phyloP scores from a whole-genome alignment of 1,140 invertebrate genomes.

The Trypoxylus dichotomus region DNA sequence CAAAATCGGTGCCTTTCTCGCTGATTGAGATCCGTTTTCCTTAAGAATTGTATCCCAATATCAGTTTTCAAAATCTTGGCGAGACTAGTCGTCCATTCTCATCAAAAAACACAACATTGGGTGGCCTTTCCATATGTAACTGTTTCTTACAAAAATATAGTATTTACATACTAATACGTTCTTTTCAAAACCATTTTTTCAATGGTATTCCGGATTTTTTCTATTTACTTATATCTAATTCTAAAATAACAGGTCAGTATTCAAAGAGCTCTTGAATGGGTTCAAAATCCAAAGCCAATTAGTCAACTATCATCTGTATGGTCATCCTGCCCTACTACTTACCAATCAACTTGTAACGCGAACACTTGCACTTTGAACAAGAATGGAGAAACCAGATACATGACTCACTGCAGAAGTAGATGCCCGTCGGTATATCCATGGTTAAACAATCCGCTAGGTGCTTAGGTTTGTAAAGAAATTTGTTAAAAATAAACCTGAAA shows the following conservation, averaged over 20 bases:
- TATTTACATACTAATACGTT: too few relatives aligned
- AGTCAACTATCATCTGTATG: slow-evolving; percentile 49
- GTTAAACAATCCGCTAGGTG: slow-evolving; percentile 36
- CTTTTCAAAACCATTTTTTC: too few relatives aligned
- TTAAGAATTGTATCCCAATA: too few relatives aligned
- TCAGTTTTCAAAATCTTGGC: too few relatives aligned
- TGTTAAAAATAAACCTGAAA: background rate
- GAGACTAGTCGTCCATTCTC: too few relatives aligned
- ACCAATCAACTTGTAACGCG: slow-evolving; percentile 38
- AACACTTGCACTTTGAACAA: slow-evolving; percentile 44
- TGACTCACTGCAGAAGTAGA: slow-evolving; percentile 42
- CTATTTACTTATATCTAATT: background rate
- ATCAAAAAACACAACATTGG: too few relatives aligned
- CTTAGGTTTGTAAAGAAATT: background rate
- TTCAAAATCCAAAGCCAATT: slow-evolving; percentile 58
- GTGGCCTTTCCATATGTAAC: too few relatives aligned
- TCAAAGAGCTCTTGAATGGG: slow-evolving; percentile 61
- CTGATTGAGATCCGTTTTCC: too few relatives aligned
- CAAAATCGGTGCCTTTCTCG: too few relatives aligned
- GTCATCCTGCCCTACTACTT: slow-evolving; percentile 40
- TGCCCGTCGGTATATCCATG: slow-evolving; percentile 52
- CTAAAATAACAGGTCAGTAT: slow-evolving; percentile 49
- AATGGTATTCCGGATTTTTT: too few relatives aligned
- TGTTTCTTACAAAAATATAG: too few relatives aligned
- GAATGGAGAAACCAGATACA: slow-evolving; percentile 44